Base-by-base conservation (phyloP, 1,140 invertebrate genomes). In the Caenorhabditis brenneri region DNA sequence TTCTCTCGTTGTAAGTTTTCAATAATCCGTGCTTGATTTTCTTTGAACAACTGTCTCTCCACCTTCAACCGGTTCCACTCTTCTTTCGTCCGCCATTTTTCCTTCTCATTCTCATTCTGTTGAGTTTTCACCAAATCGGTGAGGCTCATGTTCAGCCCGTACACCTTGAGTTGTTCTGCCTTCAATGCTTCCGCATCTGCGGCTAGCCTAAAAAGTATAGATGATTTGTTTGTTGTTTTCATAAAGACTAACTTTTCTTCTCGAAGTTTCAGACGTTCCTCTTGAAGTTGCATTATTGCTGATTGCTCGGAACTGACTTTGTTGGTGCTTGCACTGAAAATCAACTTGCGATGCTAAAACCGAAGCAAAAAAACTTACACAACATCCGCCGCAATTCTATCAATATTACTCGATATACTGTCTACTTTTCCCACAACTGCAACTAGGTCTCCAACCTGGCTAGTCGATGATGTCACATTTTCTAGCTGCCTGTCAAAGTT, bases 1-100 rank as follows among this genome's bases (percentile, higher is more conserved):
- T 84, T 84, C 55, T 84, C 69, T 49, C 22, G 80, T 22, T 84
- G 39, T 3, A 84, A 16, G 10, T 51, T 80, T 27, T 55, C 78
- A 29, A 84, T 65, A 9, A 84, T 31, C 9, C 33, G 33, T 15
- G 80, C 78, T 33, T 84, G 83, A 49, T 84, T 78, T 10, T 84
- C 74, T 39, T 80, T 79, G 53, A 84, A 84, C 1, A 84, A 10
- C 19, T 84, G 49, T n/a, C 39, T 60, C 36, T 84, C 83, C 19
- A 78, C 78, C 29, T 65, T 80, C 24, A 84, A 60, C 7, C 83
- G 36, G 10, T 78, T 69, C 83, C 83, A 84, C 36, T 84, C 83
- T 12, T 84, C 83, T 46, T 80, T 82, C 29, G 55, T 82, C 19
- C 55, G 16, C 80, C 36, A 58, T 81, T 46, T 60, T 60, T 81